phyloP scores from a whole-genome alignment of 2,888 invertebrate species.

The Autographa gamma region DNA sequence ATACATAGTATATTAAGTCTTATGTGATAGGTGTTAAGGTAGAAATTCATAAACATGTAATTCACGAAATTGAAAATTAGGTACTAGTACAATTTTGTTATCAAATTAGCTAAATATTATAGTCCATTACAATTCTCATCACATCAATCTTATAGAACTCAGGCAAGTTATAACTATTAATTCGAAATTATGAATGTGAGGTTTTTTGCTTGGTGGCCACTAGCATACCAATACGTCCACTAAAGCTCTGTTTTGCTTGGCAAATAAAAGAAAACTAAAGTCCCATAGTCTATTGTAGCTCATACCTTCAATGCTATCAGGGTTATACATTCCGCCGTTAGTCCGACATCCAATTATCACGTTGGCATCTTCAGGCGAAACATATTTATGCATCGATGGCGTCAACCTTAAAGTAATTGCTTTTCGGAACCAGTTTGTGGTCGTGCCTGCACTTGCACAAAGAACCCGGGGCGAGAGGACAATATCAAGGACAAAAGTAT shows the following conservation, averaged over 20 bases:
- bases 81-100: too few species aligned
- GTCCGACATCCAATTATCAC: constrained; percentile 60
- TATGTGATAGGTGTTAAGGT: background rate
- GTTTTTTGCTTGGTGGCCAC: too few species aligned
- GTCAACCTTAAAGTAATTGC: constrained; percentile 62
- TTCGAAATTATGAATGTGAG: too few species aligned
- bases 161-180: too few species aligned
- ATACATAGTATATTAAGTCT: background rate
- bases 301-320: constrained; percentile 17
- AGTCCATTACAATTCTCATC: background rate
- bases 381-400: constrained; percentile 73
- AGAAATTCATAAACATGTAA: background rate
- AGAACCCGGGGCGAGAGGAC: constrained; percentile 49
- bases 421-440: constrained; percentile 66
- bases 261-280: background rate
- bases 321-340: constrained; percentile 29
- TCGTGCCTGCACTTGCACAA: constrained; percentile 45
- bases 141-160: too few species aligned
- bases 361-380: constrained; percentile 54
- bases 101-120: background rate
- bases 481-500: constrained; percentile 58
- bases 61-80: background rate
- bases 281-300: constrained; percentile 5
- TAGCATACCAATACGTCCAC: too few species aligned
- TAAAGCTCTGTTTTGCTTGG: background rate